Evolutionary conservation across 2,797 vertebrate genomes (phyloP).

Genomic region (Protosalanx chinensis): DNA sequence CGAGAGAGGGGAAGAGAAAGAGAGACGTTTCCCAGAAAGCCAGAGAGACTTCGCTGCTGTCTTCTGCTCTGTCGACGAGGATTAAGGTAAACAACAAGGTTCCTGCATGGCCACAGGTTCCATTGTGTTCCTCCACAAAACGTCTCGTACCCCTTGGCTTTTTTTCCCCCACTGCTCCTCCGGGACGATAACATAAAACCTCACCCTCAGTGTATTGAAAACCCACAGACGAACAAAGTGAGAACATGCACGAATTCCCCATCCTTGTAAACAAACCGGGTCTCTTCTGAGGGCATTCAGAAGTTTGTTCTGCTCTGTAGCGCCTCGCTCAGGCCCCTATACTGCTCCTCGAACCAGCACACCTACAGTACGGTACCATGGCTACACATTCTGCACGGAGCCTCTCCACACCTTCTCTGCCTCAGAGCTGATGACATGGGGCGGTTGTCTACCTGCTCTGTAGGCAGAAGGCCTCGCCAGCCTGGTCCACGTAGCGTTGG

Average conservation of each 20-base stretch:
- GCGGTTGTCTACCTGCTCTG: constrained; percentile 16
- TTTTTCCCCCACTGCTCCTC: neutral
- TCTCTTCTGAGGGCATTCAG: neutral
- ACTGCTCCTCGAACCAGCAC: neutral
- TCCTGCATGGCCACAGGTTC: constrained; percentile 19
- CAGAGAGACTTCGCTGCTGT: constrained; percentile 29
- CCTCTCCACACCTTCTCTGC: neutral
- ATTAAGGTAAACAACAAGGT: constrained; percentile 36
- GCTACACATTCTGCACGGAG: too few species aligned
- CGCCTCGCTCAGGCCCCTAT: neutral
- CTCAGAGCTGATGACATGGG: constrained; percentile 6
- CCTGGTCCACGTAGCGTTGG: constrained; percentile 40
- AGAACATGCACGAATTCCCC: neutral
- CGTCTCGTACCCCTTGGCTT: neutral
- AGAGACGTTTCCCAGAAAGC: constrained; percentile 48
- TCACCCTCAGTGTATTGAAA: neutral
- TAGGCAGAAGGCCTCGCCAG: constrained; percentile 40
- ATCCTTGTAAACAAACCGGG: neutral
- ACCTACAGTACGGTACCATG: neutral
- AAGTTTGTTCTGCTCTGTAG: neutral
- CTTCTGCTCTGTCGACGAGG: constrained; percentile 33
- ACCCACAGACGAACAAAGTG: constrained; percentile 6
- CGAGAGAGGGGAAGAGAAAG: constrained; percentile 37
- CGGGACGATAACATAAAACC: neutral
- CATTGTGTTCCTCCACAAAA: neutral